Evolutionary conservation across 1,140 invertebrate genomes (phyloP).

Genomic region (Camponotus pennsylvanicus): DNA sequence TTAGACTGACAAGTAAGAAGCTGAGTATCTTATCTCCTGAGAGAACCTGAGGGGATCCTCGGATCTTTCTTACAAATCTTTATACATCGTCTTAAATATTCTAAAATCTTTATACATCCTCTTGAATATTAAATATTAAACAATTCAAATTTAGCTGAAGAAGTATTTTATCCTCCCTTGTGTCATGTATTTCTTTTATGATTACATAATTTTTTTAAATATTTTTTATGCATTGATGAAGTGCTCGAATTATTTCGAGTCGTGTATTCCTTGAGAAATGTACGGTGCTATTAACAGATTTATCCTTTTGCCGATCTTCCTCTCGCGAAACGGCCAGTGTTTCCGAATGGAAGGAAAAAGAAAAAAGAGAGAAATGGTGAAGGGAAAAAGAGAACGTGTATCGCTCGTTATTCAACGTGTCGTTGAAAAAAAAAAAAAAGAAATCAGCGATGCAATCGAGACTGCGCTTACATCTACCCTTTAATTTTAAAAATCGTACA

Average conservation of each 20-base stretch:
- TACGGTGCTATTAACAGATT: background rate
- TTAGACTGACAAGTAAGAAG: background rate
- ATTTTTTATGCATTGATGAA: background rate
- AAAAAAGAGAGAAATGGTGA: background rate
- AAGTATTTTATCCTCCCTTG: background rate
- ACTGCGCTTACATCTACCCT: background rate
- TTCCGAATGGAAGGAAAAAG: constrained; percentile 7
- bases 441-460: background rate
- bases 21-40: background rate
- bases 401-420: constrained; percentile 28
- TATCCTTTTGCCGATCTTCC: constrained; percentile 37
- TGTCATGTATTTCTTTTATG: background rate
- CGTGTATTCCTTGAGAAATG: background rate
- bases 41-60: background rate
- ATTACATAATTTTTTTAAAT: background rate
- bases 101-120: background rate
- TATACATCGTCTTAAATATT: no score
- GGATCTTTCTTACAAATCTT: background rate
- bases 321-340: constrained; percentile 19
- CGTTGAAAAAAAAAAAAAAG: background rate
- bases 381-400: constrained; percentile 21
- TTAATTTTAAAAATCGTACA: no score
- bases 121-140: background rate
- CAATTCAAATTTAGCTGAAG: background rate
- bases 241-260: constrained; percentile 6